phyloP scores from a whole-genome alignment of 2,113 vertebrate species.

The Argyrosomus japonicus region DNA sequence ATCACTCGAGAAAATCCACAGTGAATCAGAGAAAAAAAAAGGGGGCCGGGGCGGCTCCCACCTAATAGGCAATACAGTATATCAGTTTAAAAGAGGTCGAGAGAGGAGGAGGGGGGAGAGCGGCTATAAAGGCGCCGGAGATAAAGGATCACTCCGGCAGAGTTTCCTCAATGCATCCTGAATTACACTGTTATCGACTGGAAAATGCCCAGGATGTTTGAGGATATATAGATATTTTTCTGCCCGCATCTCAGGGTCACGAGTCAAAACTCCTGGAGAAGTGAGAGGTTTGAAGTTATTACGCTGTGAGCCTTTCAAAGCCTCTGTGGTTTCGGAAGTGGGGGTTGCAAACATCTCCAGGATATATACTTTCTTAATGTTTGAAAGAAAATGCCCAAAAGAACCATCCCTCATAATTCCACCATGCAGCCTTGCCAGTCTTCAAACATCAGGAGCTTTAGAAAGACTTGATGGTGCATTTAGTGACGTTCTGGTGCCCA shows the following conservation, averaged over 20 bases:
- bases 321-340: neutral
- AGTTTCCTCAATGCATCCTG: conserved; percentile 42
- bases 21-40: conserved; percentile 31
- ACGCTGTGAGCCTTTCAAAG: neutral
- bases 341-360: neutral
- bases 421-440: neutral
- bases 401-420: neutral
- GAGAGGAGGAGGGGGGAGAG: conserved; percentile 33
- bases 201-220: conserved; percentile 23
- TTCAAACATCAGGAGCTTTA: neutral
- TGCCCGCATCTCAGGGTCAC: conserved; percentile 25
- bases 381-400: neutral
- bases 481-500: neutral
- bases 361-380: neutral
- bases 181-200: conserved; percentile 35
- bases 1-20: conserved; percentile 41
- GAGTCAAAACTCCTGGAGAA: conserved; percentile 22
- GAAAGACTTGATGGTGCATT: neutral
- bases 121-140: conserved; percentile 36
- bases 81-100: conserved; percentile 64
- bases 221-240: conserved; percentile 42
- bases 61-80: conserved; percentile 60
- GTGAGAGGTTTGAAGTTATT: conserved; percentile 29
- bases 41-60: conserved; percentile 22
- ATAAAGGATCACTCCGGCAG: conserved; percentile 52